Percentiles rank a stretch among this genome's conserved stretches.
These are phyloP conservation scores for Epinephelus awoara DNA, from an alignment of 2,797 vertebrate species.

Conservation along the genomic window DNA sequence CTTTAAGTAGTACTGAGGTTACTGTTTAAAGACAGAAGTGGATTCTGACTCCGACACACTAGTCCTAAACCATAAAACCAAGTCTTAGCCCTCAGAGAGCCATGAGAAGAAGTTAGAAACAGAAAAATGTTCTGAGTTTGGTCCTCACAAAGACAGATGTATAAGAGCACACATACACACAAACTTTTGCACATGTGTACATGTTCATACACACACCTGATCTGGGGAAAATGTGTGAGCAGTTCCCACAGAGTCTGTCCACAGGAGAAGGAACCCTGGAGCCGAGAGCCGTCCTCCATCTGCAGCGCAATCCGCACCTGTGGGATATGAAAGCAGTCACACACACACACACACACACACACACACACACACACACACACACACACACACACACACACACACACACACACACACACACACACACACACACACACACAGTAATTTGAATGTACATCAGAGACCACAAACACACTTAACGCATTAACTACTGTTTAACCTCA, in stretches of 20 bases:
- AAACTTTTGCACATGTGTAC: neutral
- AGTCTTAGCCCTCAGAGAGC: neutral
- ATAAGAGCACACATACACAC: neutral
- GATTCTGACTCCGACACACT: neutral
- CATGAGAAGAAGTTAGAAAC: neutral
- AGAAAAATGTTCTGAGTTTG: neutral
- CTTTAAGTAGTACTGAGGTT: neutral
- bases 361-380: neutral
- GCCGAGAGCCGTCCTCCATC: constrained; percentile 90
- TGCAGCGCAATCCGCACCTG: constrained; percentile 94
- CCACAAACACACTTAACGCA: constrained; percentile 8
- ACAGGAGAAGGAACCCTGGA: constrained; percentile 90
- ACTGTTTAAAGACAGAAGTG: neutral
- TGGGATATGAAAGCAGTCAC: constrained; percentile 18
- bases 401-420: neutral
- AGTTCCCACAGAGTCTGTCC: constrained; percentile 94
- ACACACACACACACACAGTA: constrained; percentile 1
- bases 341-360: constrained; percentile 10
- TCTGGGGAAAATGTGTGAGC: constrained; percentile 90
- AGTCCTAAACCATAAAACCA: neutral
- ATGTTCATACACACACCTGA: constrained; percentile 84
- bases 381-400: constrained; percentile 12
- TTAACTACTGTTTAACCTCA: constrained; percentile 13
- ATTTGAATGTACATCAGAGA: neutral
- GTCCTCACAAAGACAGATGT: neutral